Base-by-base conservation (phyloP, 2,888 invertebrate genomes). In the Drosophila rellima region DNA sequence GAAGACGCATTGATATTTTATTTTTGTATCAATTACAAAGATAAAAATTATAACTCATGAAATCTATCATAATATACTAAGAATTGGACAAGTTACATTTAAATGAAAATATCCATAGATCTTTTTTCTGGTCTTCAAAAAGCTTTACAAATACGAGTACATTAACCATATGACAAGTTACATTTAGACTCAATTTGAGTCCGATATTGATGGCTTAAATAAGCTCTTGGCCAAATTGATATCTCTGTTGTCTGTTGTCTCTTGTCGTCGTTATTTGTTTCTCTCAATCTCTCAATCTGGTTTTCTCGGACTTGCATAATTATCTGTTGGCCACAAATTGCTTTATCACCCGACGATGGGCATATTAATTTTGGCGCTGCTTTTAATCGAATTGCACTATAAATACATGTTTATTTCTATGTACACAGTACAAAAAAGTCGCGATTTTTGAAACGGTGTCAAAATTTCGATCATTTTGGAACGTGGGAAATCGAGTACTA, bases 301-400 rank as follows among this genome's bases (percentile, higher is more conserved):
- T 23, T 40, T 18, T 15, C 39, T 17, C 17, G 10, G 18, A 23
- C 10, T 35, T 44, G 44, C 23, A 10, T 56, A 56, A 56, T 56
- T 17, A 56, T 33, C 33, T 44, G 26, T 45, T 52, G 37, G 56
- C 20, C 56, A 8, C 45, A 35, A 65, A 70, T 70, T 57, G 57
- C 57, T 70, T 65, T 45, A 65, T 65, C 57, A 65, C 50, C 31
- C 37, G 39, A 13, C 29, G 29, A 20, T 45, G 39, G 39, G 31
- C 65, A 65, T 45, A 18, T 56, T 39, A 56, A 67, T 66, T 66
- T 37, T 23, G 62, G 29, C 26, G n/a, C 31, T 37, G 29, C 35
- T 37, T 52, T 37, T 51, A 20, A 11, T 26, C 26, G 45, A 45
- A 1, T 26, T 6, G n/a, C 8, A 45, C 15, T 48, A 18, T 13